Percentiles rank a stretch among this genome's conserved stretches.
Evolutionary conservation across 1,140 invertebrate species (phyloP).

Genomic region (Drosophila auraria): DNA sequence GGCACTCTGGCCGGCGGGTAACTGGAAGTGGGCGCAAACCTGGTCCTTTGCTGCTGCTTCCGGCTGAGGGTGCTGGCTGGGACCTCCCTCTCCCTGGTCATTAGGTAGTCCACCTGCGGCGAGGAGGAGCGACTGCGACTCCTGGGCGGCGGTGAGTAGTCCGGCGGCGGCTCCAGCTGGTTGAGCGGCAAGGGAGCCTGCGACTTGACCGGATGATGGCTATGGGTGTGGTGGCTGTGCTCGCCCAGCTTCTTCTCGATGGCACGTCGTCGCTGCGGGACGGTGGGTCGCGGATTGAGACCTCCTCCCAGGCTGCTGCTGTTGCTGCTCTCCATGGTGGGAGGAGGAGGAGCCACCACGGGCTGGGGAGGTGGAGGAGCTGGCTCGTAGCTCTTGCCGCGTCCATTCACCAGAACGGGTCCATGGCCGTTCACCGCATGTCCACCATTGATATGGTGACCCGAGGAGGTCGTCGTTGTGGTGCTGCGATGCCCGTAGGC

Average conservation of each 20-base stretch:
- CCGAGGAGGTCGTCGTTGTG: background rate
- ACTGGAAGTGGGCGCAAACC: conserved; percentile 88
- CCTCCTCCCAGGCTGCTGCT: conserved; percentile 19
- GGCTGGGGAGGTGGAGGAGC: background rate
- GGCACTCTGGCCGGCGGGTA: conserved; percentile 50
- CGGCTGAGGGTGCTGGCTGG: conserved; percentile 79
- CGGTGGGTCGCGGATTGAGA: conserved; percentile 85
- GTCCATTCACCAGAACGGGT: conserved; percentile 29
- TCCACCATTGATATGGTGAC: conserved; percentile 13
- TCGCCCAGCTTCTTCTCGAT: conserved; percentile 80
- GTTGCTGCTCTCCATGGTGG: conserved; percentile 35
- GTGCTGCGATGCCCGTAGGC: conserved; percentile 57
- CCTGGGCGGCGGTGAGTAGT: conserved; percentile 89
- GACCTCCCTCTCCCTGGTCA: conserved; percentile 14
- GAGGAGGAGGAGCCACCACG: background rate
- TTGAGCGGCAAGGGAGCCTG: conserved; percentile 17
- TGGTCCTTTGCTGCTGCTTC: conserved; percentile 89
- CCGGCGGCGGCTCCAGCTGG: conserved; percentile 87
- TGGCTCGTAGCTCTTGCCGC: conserved; percentile 61
- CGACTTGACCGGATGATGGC: conserved; percentile 8
- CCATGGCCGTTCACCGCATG: conserved; percentile 18
- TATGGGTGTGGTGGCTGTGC: conserved; percentile 19
- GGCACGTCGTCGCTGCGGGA: conserved; percentile 87
- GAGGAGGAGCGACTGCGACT: conserved; percentile 85
- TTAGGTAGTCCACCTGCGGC: conserved; percentile 72